These are phyloP conservation scores for Macaca nemestrina DNA, from an alignment of 2,113 vertebrate genomes.

Conservation along the genomic window DNA sequence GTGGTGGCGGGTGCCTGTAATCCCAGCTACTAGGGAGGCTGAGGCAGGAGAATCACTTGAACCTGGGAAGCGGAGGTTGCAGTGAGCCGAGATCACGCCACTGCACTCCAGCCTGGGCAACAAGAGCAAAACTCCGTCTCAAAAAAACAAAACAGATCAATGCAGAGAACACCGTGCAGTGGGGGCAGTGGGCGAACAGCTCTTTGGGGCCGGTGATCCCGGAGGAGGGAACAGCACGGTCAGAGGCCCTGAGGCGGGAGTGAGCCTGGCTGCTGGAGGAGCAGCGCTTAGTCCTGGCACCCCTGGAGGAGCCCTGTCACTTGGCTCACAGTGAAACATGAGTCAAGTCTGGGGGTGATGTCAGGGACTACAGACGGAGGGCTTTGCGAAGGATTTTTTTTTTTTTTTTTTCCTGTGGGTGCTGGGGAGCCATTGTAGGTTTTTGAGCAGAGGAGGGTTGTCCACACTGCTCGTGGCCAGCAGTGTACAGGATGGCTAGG, in stretches of 20 bases:
- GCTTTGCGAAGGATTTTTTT: not conserved
- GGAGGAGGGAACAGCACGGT: accelerated
- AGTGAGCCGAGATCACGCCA: no score
- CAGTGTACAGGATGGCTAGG: not conserved
- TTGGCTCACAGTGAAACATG: not conserved
- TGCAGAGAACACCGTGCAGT: not conserved
- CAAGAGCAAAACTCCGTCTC: no score
- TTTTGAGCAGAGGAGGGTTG: not conserved
- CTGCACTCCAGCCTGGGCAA: no score
- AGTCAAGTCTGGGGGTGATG: not conserved
- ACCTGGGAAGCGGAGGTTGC: no score
- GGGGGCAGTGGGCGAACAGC: accelerated
- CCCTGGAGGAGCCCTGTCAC: not conserved
- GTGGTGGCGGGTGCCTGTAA: no score
- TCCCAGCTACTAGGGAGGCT: no score
- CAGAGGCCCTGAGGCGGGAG: not conserved
- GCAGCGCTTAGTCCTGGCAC: not conserved
- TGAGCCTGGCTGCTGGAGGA: not conserved
- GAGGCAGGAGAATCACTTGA: no score
- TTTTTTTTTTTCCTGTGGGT: not conserved
- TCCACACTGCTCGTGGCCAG: not conserved
- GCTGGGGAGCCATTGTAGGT: not conserved
- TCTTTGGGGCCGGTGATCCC: not conserved
- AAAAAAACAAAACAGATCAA: no score
- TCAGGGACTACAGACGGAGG: not conserved